These are phyloP conservation scores for Endomychus coccineus DNA, from an alignment of 2,888 invertebrate species.

Conservation along the genomic window DNA sequence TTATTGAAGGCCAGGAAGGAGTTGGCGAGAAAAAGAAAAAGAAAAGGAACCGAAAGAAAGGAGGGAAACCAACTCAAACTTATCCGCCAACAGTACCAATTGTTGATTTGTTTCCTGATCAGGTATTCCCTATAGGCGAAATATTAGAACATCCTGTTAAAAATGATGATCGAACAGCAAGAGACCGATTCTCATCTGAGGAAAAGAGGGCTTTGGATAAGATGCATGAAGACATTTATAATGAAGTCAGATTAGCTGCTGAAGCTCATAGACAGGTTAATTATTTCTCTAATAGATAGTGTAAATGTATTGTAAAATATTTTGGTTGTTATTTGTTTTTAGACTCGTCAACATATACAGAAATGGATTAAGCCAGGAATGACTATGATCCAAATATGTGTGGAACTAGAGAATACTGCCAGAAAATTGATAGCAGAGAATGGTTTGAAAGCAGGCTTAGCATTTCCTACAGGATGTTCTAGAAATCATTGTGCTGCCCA, in stretches of 20 bases:
- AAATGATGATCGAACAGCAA: slow-evolving; percentile 77
- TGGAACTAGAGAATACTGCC: slow-evolving; percentile 88
- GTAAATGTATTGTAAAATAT: too few relatives aligned
- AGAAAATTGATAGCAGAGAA: slow-evolving; percentile 89
- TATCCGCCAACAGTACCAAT: slow-evolving; percentile 85
- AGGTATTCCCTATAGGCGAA: slow-evolving; percentile 80
- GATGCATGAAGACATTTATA: slow-evolving; percentile 87
- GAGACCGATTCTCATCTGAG: slow-evolving; percentile 75
- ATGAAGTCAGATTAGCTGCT: slow-evolving; percentile 90
- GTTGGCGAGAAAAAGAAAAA: slow-evolving; percentile 60
- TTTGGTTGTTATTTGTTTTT: slow-evolving; percentile 11
- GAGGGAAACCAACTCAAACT: slow-evolving; percentile 56
- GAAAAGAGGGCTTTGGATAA: slow-evolving; percentile 87
- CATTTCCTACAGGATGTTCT: slow-evolving; percentile 93
- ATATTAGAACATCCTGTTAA: slow-evolving; percentile 73
- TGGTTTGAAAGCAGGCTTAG: slow-evolving; percentile 87
- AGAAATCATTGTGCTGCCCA: slow-evolving; percentile 98
- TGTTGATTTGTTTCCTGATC: slow-evolving; percentile 75
- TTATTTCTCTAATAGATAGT: background rate
- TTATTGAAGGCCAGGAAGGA: slow-evolving; percentile 39
- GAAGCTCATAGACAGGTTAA: slow-evolving; percentile 91
- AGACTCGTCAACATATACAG: slow-evolving; percentile 87
- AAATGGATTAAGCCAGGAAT: slow-evolving; percentile 96
- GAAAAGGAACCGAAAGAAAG: slow-evolving; percentile 52
- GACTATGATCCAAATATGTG: slow-evolving; percentile 98